Evolutionary conservation across 2,888 invertebrate species (phyloP).

Genomic region (Gymnocheta viridis): DNA sequence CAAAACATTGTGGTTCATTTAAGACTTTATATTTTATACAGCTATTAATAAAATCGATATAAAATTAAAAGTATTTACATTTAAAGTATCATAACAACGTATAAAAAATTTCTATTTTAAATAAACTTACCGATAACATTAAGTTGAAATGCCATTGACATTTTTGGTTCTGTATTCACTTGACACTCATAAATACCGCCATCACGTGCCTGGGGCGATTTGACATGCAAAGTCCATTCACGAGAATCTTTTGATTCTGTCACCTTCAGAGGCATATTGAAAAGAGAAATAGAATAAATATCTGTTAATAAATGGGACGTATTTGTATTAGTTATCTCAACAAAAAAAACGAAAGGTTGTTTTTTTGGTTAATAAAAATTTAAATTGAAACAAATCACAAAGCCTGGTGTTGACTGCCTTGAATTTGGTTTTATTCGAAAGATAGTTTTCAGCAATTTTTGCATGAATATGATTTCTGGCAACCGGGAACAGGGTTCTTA

Average conservation of each 20-base stretch:
- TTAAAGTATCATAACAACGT: not conserved
- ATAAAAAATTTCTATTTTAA: no score
- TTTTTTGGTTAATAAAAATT: no score
- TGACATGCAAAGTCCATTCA: constrained; percentile 94
- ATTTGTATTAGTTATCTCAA: no score
- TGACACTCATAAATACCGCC: constrained; percentile 86
- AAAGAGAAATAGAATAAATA: not conserved
- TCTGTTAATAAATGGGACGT: not conserved
- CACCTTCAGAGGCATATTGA: constrained; percentile 74
- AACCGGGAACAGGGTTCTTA: no score
- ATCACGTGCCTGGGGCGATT: constrained; percentile 92
- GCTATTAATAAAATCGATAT: not conserved
- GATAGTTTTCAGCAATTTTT: no score
- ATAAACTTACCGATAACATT: constrained; percentile 89
- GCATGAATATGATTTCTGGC: no score
- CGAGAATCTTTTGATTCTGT: constrained; percentile 87
- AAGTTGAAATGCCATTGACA: constrained; percentile 92
- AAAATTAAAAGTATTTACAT: not conserved
- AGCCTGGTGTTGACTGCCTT: no score
- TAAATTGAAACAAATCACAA: no score
- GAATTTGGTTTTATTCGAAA: no score
- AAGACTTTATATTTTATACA: no score
- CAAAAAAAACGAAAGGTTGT: no score
- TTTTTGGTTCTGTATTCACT: constrained; percentile 91
- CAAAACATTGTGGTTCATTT: no score